Evolutionary conservation across 2,888 invertebrate species (phyloP).

Genomic region (Tenthredo mesomela): DNA sequence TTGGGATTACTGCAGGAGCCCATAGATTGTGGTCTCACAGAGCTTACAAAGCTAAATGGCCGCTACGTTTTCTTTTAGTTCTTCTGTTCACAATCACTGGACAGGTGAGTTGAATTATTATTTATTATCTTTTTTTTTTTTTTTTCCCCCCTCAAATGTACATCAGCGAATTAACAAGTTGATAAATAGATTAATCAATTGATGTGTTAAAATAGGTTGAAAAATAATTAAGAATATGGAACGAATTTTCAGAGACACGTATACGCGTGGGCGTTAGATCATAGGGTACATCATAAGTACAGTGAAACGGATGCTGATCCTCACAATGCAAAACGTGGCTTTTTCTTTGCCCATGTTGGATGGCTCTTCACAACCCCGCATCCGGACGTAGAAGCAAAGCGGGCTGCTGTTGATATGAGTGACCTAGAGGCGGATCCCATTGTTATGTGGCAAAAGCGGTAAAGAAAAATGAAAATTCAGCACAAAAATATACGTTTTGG

Average conservation of each 20-base stretch:
- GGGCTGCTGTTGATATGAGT: conserved; percentile 75
- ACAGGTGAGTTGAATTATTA: conserved; percentile 81
- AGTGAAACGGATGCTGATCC: conserved; percentile 77
- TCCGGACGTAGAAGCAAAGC: conserved; percentile 70
- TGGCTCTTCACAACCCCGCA: conserved; percentile 79
- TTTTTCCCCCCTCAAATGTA: not conserved
- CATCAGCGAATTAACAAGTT: not conserved
- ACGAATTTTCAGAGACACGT: conserved; percentile 76
- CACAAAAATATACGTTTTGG: not conserved
- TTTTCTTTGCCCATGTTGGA: conserved; percentile 80
- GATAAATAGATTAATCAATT: not conserved
- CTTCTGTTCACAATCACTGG: conserved; percentile 89
- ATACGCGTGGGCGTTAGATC: conserved; percentile 77
- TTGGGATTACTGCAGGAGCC: conserved; percentile 91
- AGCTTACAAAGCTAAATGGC: conserved; percentile 87
- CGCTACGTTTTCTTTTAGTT: conserved; percentile 84
- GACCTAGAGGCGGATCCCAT: conserved; percentile 77
- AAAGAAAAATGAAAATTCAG: not conserved
- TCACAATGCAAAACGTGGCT: conserved; percentile 77
- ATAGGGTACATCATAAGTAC: conserved; percentile 77
- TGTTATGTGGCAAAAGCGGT: conserved; percentile 72
- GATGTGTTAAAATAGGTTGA: not conserved
- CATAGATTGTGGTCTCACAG: conserved; percentile 91
- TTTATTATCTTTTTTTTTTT: not conserved
- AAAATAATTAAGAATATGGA: not conserved